Evolutionary conservation across 2,113 vertebrate genomes (phyloP), one percentile per base, ranked within the genome.

Genomic region (Noturus placidus): DNA sequence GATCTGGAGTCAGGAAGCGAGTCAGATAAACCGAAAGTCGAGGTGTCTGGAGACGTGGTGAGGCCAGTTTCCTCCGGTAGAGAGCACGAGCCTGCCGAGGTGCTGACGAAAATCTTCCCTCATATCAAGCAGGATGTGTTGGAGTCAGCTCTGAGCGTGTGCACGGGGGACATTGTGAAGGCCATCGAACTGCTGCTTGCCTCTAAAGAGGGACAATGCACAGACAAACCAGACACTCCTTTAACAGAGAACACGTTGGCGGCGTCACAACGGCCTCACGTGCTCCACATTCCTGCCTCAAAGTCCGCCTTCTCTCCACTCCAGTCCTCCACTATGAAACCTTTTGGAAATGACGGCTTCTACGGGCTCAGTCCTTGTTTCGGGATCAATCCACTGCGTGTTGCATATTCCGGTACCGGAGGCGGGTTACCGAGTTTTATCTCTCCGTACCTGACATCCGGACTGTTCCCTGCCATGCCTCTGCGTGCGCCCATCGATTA

Each of bases 101-200:
- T 98, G 84, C 95, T 98, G 90, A 93, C 90, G 78, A 97, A 94
- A 91, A 96, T 98, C 87, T 97, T 98, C 89, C 97, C 97, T 79
- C 93, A 93, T 35, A 93, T 97, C 22, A 95, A 94, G 70, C 93
- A 89, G 15, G 95, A 94, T 91, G 88, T 90, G 1, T 92, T 97
- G 70, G 96, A 97, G 91, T 94, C 93, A 17, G 94, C 96, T 86
- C 94, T 97, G 63, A 94, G 92, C 50, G 92, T 93, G 69, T 96
- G 96, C 93, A 95, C 93, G 77, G 97, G 96, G 1, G 96, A 98
- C 92, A 94, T 97, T 3, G 96, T 97, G 42, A 96, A 95, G 92
- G 95, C 96, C 65, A 97, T 97, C 15, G 96, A 97, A 50, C 92
- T 96, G 84, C 87, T 95, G 4, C 82, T 98, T 74, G 95, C 92